A percentile compares a stretch with the other conserved stretches of the same genome.
These are phyloP conservation scores for Chelonus formosanus DNA, from an alignment of 2,888 invertebrate genomes.

Conservation along the genomic window DNA sequence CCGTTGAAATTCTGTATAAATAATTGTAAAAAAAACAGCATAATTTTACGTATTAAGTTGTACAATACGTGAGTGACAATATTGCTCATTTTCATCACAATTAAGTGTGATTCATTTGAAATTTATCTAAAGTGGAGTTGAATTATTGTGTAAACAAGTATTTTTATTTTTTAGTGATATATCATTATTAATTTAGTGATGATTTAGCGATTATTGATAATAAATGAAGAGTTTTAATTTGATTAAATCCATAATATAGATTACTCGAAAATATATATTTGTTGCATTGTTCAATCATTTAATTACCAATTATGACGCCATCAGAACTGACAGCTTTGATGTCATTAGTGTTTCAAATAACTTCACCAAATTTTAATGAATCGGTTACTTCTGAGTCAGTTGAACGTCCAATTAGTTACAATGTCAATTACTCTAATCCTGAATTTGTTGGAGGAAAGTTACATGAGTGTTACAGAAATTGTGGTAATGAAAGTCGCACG, in stretches of 20 bases:
- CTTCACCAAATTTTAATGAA: constrained; percentile 17
- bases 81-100: no score
- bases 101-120: no score
- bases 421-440: constrained; percentile 35
- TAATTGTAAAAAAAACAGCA: no score
- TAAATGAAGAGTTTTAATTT: no score
- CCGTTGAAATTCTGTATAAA: no score
- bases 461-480: constrained; percentile 50
- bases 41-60: no score
- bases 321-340: background rate
- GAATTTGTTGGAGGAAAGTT: constrained; percentile 40
- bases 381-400: constrained; percentile 33
- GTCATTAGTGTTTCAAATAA: background rate
- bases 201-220: no score
- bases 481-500: constrained; percentile 40
- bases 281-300: background rate
- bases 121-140: no score
- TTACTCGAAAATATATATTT: constrained; percentile 2
- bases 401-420: background rate
- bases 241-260: constrained; percentile 20
- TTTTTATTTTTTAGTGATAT: no score
- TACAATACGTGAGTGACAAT: no score
- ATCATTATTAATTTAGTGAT: no score
- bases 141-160: no score
- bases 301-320: background rate